Evolutionary conservation across 2,797 vertebrate species (phyloP).

Genomic region (Paguma larvata): DNA sequence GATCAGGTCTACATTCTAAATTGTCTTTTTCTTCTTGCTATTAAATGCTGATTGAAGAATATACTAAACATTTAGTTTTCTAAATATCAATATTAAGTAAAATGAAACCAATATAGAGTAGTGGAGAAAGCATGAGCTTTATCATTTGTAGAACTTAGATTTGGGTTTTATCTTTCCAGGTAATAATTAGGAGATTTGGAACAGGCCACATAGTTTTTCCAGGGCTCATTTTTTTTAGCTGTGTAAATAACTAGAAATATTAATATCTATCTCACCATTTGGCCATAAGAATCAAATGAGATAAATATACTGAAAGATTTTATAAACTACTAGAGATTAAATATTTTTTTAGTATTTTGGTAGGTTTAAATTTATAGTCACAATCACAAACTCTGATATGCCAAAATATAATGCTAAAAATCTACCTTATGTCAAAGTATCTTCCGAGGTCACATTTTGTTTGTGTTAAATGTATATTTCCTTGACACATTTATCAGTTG

Average conservation of each 20-base stretch:
- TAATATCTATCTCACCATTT: background rate
- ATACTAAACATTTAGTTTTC: background rate
- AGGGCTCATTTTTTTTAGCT: background rate
- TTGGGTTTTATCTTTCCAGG: background rate
- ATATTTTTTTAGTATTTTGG: constrained; percentile 22
- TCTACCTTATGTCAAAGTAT: background rate
- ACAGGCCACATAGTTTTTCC: background rate
- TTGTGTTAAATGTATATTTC: background rate
- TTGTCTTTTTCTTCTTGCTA: background rate
- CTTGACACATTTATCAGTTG: background rate
- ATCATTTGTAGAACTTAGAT: background rate
- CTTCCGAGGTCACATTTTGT: background rate
- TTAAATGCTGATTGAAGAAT: background rate
- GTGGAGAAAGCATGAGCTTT: background rate
- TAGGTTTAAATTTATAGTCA: background rate
- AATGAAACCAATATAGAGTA: background rate
- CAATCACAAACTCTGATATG: background rate
- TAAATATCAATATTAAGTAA: background rate
- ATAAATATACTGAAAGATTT: background rate
- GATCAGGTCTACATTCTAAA: background rate
- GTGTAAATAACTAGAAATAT: constrained; percentile 13
- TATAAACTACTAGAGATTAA: background rate
- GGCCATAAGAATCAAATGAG: background rate
- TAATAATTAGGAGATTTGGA: background rate
- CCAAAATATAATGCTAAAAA: background rate